Evolutionary conservation across 2,113 vertebrate species (phyloP).

Genomic region (human): DNA sequence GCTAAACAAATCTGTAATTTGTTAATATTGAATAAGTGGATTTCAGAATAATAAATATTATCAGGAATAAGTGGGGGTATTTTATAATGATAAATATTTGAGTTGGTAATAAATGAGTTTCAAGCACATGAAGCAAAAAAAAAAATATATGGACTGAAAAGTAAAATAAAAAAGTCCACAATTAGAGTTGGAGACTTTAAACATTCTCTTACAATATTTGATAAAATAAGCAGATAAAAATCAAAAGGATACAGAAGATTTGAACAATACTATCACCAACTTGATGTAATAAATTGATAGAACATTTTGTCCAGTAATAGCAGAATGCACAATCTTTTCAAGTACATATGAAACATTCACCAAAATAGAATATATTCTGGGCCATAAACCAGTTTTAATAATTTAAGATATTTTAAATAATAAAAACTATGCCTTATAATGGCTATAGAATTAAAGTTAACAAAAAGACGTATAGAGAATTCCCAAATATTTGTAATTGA

Average conservation of each 20-base stretch:
- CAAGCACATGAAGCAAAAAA: neutral
- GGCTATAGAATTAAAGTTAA: neutral
- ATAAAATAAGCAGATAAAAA: neutral
- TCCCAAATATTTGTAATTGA: neutral
- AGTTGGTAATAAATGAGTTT: neutral
- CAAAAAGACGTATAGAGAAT: neutral
- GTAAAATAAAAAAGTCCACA: neutral
- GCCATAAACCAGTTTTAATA: neutral
- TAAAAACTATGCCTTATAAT: neutral
- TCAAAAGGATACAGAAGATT: neutral
- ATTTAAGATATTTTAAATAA: neutral
- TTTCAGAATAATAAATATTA: neutral
- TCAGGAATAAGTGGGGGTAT: neutral
- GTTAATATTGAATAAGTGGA: neutral
- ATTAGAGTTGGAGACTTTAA: neutral
- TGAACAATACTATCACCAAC: neutral
- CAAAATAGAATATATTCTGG: neutral
- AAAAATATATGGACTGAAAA: neutral
- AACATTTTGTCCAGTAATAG: neutral
- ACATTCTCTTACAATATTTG: neutral
- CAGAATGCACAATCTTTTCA: neutral
- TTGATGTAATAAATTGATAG: neutral
- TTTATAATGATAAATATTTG: neutral
- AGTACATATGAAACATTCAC: neutral
- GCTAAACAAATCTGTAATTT: neutral